Evolutionary conservation across 2,888 invertebrate genomes (phyloP).

Genomic region (Sarcophaga variegata): DNA sequence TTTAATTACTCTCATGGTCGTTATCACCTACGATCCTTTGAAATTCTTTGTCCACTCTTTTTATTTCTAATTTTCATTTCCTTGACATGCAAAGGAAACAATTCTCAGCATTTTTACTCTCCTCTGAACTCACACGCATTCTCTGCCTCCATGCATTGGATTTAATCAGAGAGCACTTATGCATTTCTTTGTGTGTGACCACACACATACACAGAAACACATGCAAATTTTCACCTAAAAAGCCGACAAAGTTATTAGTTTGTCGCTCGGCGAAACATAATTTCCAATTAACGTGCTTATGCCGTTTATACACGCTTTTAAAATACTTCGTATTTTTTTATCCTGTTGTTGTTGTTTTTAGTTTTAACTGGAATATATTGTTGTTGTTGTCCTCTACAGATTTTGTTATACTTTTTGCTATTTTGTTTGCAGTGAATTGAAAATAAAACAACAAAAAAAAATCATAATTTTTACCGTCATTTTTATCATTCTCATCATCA

Average conservation of each 20-base stretch:
- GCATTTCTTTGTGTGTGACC: too few species aligned
- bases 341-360: background rate
- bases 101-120: too few species aligned
- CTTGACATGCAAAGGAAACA: too few species aligned
- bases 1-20: too few species aligned
- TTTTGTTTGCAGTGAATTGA: slow-evolving; percentile 32
- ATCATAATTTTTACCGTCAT: slow-evolving; percentile 50
- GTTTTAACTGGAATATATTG: slow-evolving; percentile 32
- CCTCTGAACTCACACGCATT: too few species aligned
- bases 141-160: too few species aligned
- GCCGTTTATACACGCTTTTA: slow-evolving; percentile 61
- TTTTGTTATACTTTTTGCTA: background rate
- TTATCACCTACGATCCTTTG: too few species aligned
- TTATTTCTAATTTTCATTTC: too few species aligned
- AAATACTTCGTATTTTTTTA: slow-evolving; percentile 52
- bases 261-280: slow-evolving; percentile 64
- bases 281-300: slow-evolving; percentile 71
- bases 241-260: slow-evolving; percentile 50
- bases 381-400: background rate
- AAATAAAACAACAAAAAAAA: background rate
- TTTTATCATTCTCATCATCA: slow-evolving; percentile 38
- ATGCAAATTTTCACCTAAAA: slow-evolving; percentile 1
- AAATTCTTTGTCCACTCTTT: too few species aligned
- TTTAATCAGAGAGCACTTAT: too few species aligned
- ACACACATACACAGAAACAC: background rate